Evolutionary conservation across 2,797 vertebrate genomes (phyloP).

Genomic region (Fratercula arctica): DNA sequence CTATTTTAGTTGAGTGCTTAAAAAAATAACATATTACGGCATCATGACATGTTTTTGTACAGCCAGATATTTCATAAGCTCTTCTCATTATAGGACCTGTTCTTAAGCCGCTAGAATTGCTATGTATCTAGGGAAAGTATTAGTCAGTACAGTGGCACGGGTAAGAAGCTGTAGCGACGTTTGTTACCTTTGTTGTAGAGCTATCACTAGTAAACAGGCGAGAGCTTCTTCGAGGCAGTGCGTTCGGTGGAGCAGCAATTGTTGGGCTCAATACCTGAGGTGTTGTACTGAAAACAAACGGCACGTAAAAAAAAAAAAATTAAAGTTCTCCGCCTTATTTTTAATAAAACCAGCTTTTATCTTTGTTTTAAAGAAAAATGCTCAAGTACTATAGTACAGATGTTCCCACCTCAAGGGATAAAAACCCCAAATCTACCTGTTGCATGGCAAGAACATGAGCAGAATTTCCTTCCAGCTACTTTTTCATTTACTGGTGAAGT

Average conservation of each 20-base stretch:
- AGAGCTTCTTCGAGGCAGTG: conserved; percentile 94
- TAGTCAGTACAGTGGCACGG: neutral
- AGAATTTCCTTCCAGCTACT: neutral
- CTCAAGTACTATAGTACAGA: neutral
- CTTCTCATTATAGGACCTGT: neutral
- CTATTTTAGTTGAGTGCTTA: neutral
- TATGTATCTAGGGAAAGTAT: neutral
- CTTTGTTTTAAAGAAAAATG: neutral
- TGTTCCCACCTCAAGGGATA: neutral
- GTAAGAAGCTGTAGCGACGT: neutral
- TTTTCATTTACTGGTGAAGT: neutral
- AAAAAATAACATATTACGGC: neutral
- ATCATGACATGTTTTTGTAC: neutral
- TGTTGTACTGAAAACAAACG: conserved; percentile 82
- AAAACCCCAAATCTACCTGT: neutral
- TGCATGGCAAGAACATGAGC: neutral
- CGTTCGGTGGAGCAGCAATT: conserved; percentile 93
- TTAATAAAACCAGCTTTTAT: neutral
- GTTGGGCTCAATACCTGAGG: conserved; percentile 98
- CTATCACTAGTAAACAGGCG: conserved; percentile 97
- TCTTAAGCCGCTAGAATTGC: neutral
- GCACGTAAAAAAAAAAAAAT: neutral
- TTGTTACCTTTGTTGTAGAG: conserved; percentile 94
- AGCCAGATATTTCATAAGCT: neutral
- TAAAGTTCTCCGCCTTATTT: neutral